phyloP scores from a whole-genome alignment of 2,888 invertebrate species.

The Erebia ligea region DNA sequence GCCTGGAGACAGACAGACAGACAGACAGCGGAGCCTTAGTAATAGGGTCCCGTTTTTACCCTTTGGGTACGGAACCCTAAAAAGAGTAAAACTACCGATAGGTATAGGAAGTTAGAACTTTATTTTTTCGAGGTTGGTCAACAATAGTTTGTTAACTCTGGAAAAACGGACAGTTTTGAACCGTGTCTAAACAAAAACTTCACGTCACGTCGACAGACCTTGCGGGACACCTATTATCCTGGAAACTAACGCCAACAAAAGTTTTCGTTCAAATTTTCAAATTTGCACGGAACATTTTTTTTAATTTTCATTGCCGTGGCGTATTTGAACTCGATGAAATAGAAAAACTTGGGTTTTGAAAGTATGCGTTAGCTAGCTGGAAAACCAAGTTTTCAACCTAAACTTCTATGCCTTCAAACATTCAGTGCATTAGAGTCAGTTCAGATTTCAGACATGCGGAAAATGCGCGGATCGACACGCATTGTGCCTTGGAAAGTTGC shows the following conservation, averaged over 20 bases:
- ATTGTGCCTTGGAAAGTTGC: too few relatives aligned
- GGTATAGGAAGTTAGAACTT: neutral
- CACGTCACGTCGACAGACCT: constrained; percentile 4
- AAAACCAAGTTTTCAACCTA: neutral
- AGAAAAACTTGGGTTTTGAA: neutral
- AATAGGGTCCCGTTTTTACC: too few relatives aligned
- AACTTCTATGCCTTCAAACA: neutral
- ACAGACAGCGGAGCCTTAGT: too few relatives aligned
- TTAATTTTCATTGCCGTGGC: neutral
- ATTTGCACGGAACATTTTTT: constrained; percentile 1
- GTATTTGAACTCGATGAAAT: neutral
- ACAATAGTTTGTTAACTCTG: neutral
- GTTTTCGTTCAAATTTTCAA: constrained; percentile 4
- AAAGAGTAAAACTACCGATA: too few relatives aligned
- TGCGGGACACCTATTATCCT: constrained; percentile 11
- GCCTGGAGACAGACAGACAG: too few relatives aligned
- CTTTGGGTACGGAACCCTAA: too few relatives aligned
- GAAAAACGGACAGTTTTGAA: constrained; percentile 1
- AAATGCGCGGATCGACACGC: too few relatives aligned
- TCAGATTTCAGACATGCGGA: too few relatives aligned
- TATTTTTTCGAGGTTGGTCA: neutral
- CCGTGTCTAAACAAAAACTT: neutral
- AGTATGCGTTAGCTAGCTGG: neutral
- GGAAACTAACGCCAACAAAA: neutral
- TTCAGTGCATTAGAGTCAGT: neutral